These are phyloP conservation scores for human DNA, from an alignment of 2,113 vertebrate species.

Conservation along the genomic window DNA sequence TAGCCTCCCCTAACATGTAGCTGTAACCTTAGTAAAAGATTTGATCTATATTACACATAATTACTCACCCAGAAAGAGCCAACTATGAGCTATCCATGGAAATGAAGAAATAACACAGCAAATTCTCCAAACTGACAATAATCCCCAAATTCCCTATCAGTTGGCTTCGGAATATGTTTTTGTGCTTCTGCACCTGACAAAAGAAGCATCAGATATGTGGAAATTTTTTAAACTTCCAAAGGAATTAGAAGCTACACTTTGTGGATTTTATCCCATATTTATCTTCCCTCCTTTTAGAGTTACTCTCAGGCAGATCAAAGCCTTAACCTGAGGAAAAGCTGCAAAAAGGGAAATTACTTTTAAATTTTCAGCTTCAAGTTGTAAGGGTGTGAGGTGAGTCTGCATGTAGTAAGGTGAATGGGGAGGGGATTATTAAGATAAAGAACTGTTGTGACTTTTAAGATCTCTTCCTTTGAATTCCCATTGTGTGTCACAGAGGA, in stretches of 20 bases:
- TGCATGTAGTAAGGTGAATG: background rate
- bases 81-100: background rate
- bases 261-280: background rate
- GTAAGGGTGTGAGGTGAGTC: background rate
- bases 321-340: background rate
- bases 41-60: background rate
- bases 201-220: background rate
- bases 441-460: background rate
- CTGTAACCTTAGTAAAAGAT: background rate
- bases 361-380: background rate
- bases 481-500: background rate
- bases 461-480: background rate
- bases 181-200: background rate
- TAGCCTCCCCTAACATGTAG: background rate
- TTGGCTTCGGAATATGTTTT: constrained; percentile 6
- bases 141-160: background rate
- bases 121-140: background rate
- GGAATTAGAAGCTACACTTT: background rate
- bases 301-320: background rate
- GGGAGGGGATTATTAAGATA: background rate
- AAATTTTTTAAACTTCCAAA: background rate
- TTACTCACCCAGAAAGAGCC: background rate
- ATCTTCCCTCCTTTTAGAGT: background rate
- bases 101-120: background rate
- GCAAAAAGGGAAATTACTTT: background rate